Base-by-base conservation (phyloP, 2,113 vertebrate genomes). In the Caracal caracal region DNA sequence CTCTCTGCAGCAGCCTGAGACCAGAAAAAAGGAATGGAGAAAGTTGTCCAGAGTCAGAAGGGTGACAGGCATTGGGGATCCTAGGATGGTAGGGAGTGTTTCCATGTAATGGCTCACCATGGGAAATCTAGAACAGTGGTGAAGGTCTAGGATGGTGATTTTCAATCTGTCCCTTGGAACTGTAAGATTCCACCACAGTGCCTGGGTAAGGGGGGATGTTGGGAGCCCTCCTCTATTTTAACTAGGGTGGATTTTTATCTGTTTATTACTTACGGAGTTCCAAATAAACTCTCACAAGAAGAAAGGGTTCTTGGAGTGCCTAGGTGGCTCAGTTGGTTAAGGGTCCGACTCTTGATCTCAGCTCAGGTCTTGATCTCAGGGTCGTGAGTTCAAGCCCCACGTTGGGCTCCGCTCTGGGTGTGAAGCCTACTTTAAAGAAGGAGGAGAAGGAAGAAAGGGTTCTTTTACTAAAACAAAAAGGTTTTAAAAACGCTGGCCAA, bases 261-360 rank as follows among this genome's bases (percentile, higher is more conserved):
- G 22, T 61, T 61, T 73, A 47, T 93, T 85, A 73, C 20, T 95
- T 70, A 59, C 2, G 5, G 30, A 24, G 28, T 94, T 86, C 43
- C 33, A 85, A 59, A 56, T 75, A 95, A 78, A 26, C 4, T 90
- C 33, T 97, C n/a, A 65, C 51, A 56, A 89, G 51, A 92, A 92
- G 26, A 92, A 84, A 75, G 19, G 2, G 33, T 94, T 94, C 53
- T 92, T 93, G 56, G 56, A 7, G 20, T 17, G 17, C 20, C 20
- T 22, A 7, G 20, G 56, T 59, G 7, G 56, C 56, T 59, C 56
- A 59, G 56, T 59, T 8, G 8, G 20, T 59, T 59, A 59, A 59
- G 56, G 2, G 20, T 22, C 56, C 8, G 20, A 59, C 56, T 24
- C 56, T 59, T 59, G 56, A 59, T 59, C 56, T 59, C 56, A 59